Percentiles rank a stretch among this genome's conserved stretches.
Conservation (phyloP, 1,140 invertebrate species). For the Dendroctonus ponderosae region DNA sequence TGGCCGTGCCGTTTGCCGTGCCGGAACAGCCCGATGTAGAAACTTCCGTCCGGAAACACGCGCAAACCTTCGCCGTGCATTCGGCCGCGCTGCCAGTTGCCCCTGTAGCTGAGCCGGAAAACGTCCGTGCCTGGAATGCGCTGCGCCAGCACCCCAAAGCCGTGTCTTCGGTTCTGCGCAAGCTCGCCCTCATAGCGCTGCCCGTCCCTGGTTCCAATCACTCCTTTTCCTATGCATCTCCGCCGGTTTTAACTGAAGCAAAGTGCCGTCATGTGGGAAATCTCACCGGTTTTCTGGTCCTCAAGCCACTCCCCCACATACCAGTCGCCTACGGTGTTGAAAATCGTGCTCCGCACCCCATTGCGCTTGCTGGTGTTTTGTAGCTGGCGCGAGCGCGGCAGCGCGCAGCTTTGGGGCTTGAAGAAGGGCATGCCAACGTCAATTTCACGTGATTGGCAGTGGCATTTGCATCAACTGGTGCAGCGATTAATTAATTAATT, state of each 20-base stretch:
- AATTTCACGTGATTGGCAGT: no score
- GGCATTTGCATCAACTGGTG: no score
- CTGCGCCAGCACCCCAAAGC: conserved; percentile 53
- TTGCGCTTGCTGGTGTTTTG: conserved; percentile 50
- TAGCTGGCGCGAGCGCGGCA: conserved; percentile 29
- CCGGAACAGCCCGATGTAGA: conserved; percentile 64
- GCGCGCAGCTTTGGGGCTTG: conserved; percentile 26
- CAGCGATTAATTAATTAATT: no score
- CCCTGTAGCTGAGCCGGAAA: conserved; percentile 52
- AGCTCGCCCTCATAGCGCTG: conserved; percentile 51
- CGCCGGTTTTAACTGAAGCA: background rate
- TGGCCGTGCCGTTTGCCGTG: conserved; percentile 60
- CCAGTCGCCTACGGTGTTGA: conserved; percentile 52
- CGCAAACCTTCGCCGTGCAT: conserved; percentile 57
- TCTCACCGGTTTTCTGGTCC: conserved; percentile 55
- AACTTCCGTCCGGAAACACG: conserved; percentile 57
- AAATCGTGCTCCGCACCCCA: conserved; percentile 55
- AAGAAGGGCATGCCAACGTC: conserved; percentile 38
- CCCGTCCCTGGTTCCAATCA: conserved; percentile 32
- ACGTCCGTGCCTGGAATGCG: conserved; percentile 48
- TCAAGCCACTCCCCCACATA: conserved; percentile 60
- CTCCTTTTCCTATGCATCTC: conserved; percentile 41
- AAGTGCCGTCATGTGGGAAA: background rate
- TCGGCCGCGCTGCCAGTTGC: conserved; percentile 56
- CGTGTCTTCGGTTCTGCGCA: conserved; percentile 47